These are phyloP conservation scores for Littorina saxatilis DNA, from an alignment of 1,140 invertebrate species.

Conservation along the genomic window DNA sequence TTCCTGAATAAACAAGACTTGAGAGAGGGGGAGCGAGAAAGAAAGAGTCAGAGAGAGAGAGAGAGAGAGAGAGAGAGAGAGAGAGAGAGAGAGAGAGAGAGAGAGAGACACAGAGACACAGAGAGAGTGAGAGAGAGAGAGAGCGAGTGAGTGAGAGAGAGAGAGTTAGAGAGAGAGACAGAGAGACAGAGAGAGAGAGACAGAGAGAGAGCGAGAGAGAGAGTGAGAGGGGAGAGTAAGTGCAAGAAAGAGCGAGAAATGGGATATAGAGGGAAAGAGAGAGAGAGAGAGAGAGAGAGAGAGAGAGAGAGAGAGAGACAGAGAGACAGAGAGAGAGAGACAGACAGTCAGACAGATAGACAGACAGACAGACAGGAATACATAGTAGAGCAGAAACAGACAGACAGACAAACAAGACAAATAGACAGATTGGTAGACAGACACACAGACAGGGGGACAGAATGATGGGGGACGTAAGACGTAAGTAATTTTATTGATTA, in stretches of 20 bases:
- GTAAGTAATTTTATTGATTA: too few species aligned
- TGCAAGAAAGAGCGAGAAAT: too few species aligned
- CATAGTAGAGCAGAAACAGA: not conserved
- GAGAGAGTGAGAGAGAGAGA: too few species aligned
- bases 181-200: not conserved
- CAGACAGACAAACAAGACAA: not conserved
- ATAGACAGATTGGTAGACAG: not conserved
- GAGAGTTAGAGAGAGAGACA: too few species aligned
- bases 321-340: conserved; percentile 13
- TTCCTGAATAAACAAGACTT: too few species aligned
- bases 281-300: not conserved
- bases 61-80: not conserved
- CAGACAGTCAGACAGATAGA: not conserved
- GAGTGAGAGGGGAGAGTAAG: too few species aligned
- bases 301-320: not conserved
- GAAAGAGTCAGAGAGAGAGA: too few species aligned
- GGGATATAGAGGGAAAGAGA: too few species aligned
- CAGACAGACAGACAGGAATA: not conserved
- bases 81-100: not conserved
- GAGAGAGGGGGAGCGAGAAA: not conserved
- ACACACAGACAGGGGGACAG: not conserved
- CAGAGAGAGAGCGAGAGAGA: too few species aligned
- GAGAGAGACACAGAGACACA: not conserved
- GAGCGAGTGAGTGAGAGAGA: too few species aligned
- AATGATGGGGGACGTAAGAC: not conserved